Evolutionary conservation across 92 coral and sea anemone species (phyloP).

Genomic region (Nematostella vectensis): DNA sequence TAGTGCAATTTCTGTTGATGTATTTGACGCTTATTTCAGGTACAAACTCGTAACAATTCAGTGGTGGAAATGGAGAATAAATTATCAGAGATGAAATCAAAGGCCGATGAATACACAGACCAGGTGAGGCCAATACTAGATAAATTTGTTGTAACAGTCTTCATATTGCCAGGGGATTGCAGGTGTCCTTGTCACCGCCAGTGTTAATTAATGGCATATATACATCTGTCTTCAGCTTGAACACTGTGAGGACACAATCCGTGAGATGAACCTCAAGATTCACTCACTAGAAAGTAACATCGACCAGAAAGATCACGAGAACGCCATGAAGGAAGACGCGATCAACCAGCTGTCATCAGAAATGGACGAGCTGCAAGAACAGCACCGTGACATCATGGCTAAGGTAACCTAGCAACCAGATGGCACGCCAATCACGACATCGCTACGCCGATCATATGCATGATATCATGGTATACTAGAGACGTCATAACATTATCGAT

Average conservation of each 20-base stretch:
- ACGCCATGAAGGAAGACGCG: constrained; percentile 84
- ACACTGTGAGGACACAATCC: constrained; percentile 87
- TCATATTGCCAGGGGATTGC: no score
- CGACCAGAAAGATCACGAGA: constrained; percentile 78
- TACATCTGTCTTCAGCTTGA: constrained; percentile 62
- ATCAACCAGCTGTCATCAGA: constrained; percentile 78
- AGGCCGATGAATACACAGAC: constrained; percentile 71
- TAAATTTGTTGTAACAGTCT: background rate
- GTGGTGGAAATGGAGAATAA: constrained; percentile 78
- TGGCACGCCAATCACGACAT: no score
- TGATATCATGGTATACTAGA: no score
- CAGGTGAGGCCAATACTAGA: constrained; percentile 50
- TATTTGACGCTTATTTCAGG: constrained; percentile 49
- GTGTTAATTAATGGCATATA: no score
- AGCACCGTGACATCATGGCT: constrained; percentile 71
- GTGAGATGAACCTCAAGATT: constrained; percentile 86
- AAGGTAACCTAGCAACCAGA: constrained; percentile 44
- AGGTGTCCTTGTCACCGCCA: no score
- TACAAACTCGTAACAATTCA: constrained; percentile 75
- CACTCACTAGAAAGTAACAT: constrained; percentile 77
- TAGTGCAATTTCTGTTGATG: no score
- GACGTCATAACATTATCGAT: no score
- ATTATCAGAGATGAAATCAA: constrained; percentile 74
- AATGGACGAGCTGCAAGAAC: constrained; percentile 81
- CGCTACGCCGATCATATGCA: no score